Percentiles rank a stretch among this genome's conserved stretches.
Conservation (phyloP, 2,888 invertebrate genomes). For the Mycalesis mineus region DNA sequence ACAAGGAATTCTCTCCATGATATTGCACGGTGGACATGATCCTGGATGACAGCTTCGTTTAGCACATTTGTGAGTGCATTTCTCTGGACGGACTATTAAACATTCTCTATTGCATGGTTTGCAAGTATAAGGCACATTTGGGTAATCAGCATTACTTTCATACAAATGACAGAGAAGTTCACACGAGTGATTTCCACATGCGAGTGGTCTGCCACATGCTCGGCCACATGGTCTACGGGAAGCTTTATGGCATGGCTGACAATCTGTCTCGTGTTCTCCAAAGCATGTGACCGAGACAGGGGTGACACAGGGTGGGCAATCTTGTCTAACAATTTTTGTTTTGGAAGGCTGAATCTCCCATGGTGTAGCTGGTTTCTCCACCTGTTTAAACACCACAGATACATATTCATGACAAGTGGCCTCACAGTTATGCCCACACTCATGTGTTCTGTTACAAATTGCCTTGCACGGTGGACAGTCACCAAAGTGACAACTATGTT, state of each 20-base stretch:
- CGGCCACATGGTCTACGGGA: conserved; percentile 87
- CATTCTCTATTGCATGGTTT: conserved; percentile 77
- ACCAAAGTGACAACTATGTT: conserved; percentile 89
- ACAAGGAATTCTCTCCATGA: conserved; percentile 83
- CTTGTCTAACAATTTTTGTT: conserved; percentile 72
- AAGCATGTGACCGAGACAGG: conserved; percentile 85
- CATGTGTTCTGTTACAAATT: conserved; percentile 80
- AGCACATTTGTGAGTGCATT: conserved; percentile 86
- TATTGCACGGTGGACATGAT: conserved; percentile 85
- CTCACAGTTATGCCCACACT: conserved; percentile 84
- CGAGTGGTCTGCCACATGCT: conserved; percentile 83
- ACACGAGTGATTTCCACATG: conserved; percentile 90
- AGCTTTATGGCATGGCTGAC: conserved; percentile 84
- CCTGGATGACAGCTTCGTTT: conserved; percentile 84
- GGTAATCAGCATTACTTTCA: conserved; percentile 44
- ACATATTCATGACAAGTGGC: conserved; percentile 87
- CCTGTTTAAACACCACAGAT: conserved; percentile 78
- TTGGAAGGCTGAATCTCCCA: conserved; percentile 80
- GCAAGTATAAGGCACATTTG: conserved; percentile 69
- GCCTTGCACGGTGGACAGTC: conserved; percentile 90
- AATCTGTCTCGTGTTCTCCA: conserved; percentile 83
- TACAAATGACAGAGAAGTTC: conserved; percentile 82
- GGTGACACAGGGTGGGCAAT: conserved; percentile 85
- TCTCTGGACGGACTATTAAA: conserved; percentile 80
- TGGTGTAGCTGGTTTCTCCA: conserved; percentile 80